Evolutionary conservation across 2,888 invertebrate species (phyloP), one percentile per base, ranked within the genome.

Genomic region (Desoria tigrina): DNA sequence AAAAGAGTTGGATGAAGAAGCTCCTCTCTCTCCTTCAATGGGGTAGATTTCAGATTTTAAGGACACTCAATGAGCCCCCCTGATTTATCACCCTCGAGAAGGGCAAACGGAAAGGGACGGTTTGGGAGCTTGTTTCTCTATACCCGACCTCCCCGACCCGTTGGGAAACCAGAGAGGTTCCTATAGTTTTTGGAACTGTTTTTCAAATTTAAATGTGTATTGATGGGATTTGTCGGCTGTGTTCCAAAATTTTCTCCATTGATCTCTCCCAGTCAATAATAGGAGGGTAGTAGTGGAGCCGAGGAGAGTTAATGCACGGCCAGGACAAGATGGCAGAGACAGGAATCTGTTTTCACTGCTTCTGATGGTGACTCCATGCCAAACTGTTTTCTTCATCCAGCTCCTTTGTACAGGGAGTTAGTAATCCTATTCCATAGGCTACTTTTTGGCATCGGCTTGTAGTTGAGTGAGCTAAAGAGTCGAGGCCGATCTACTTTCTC

Each of bases 121-220:
- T 45, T 45, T 11, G 45, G n/a, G 4, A 16, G 16, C 45, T 21
- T 39, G 9, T 39, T 11, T 45, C n/a, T 6, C 21, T 21, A 16
- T 6, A 9, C 45, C 16, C 6, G 45, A 45, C 9, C 9, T 16
- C 4, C 6, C 6, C 16, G 6, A 21, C 6, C 16, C 6, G 4
- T 32, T 32, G 32, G 32, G 56, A 55, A 65, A 58, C 49, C 57
- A 63, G 54, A 53, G 66, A n/a, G n/a, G n/a, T n/a, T n/a, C n/a
- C n/a, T n/a, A n/a, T n/a, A n/a, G n/a, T n/a, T n/a, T n/a, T n/a
- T n/a, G n/a, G n/a, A n/a, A n/a, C n/a, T 65, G 60, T 70, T 67
- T 70, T 70, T 70, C 67, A 70, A 70, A 70, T 70, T 65, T 70
- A 65, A 70, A 68, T 68, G 63, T 67, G 70, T 63, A 55, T 54